Evolutionary conservation across 2,888 invertebrate genomes (phyloP), one percentile per base, ranked within the genome.

Genomic region (Aspidiotus rigidus): DNA sequence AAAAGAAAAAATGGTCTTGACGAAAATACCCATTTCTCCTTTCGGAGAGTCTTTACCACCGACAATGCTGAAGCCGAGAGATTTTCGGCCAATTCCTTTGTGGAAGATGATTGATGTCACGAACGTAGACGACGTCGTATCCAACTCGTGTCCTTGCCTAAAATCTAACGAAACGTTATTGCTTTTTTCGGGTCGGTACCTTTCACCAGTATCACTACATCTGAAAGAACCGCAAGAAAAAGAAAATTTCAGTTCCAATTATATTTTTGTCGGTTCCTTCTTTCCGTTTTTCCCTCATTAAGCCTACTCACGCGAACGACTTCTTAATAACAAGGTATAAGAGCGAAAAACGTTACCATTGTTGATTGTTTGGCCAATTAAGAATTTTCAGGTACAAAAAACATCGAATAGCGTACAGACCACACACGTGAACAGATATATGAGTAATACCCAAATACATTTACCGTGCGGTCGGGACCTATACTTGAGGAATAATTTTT

Each of bases 61-160:
- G 16, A 85, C 84, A 64, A 85, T 83, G 72, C 84, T 84, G 77
- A 85, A 85, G 1, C 85, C 85, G 2, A 85, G 78, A 44, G 83
- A 83, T 71, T 83, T 83, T 70, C 81, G 81, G 40, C 83, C 81
- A 9, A 79, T 78, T 0, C 84, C 84, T 75, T 84, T 84, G 74
- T 81, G 79, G 66, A 79, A 79, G 16, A 69, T 69, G 28, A 72
- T 72, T n/a, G 71, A 59, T 42, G 60, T 44, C 57, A 67, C 67
- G 39, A 39, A 60, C n/a, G 67, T 53, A 10, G 67, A 59, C 44
- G 59, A 57, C 28, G 59, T 39, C 49, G 57, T 39, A 49, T 59
- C 44, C 56, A 41, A 39, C n/a, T 42, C 39, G 16, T 53, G 42
- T 49, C 17, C 49, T 41, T 60, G 57, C 40, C 64, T 40, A 17